A percentile compares a stretch with the other conserved stretches of the same genome.
Evolutionary conservation across 2,888 invertebrate genomes (phyloP).

Genomic region (Megalurothrips usitatus): DNA sequence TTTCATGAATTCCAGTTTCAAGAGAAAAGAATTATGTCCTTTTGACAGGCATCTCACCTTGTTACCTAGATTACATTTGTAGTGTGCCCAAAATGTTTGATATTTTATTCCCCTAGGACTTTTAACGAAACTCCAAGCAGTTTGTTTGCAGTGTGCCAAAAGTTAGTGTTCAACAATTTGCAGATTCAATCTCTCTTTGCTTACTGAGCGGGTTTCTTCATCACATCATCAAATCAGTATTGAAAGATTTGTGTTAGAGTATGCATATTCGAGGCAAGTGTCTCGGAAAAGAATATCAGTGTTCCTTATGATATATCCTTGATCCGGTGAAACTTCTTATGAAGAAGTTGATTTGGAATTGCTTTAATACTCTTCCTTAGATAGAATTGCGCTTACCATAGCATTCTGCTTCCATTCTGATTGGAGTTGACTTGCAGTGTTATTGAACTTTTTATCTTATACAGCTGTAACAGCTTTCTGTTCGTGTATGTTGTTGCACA

Average conservation of each 20-base stretch:
- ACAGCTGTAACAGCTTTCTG: neutral
- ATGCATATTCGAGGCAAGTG: neutral
- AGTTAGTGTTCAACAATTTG: neutral
- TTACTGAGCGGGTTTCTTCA: conserved; percentile 13
- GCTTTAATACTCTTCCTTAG: neutral
- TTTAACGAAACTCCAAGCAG: conserved; percentile 20
- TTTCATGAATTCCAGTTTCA: neutral
- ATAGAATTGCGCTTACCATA: neutral
- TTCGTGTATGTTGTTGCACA: neutral
- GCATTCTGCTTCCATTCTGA: conserved; percentile 16
- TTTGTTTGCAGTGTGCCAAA: conserved; percentile 26
- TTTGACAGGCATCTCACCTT: neutral
- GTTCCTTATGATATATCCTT: neutral
- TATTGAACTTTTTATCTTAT: neutral
- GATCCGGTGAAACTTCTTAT: neutral
- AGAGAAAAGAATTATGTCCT: too few species aligned
- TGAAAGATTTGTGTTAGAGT: neutral
- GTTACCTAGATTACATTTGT: conserved; percentile 1
- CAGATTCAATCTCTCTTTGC: neutral
- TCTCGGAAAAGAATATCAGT: neutral
- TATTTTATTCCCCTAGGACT: conserved; percentile 3
- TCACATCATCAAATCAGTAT: neutral
- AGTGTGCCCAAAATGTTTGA: neutral
- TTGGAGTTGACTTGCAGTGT: conserved; percentile 15
- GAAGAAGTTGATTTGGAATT: neutral